Percentiles rank a stretch among this genome's conserved stretches.
Evolutionary conservation across 2,797 vertebrate genomes (phyloP).

Genomic region (Hoplostethus mediterraneus): DNA sequence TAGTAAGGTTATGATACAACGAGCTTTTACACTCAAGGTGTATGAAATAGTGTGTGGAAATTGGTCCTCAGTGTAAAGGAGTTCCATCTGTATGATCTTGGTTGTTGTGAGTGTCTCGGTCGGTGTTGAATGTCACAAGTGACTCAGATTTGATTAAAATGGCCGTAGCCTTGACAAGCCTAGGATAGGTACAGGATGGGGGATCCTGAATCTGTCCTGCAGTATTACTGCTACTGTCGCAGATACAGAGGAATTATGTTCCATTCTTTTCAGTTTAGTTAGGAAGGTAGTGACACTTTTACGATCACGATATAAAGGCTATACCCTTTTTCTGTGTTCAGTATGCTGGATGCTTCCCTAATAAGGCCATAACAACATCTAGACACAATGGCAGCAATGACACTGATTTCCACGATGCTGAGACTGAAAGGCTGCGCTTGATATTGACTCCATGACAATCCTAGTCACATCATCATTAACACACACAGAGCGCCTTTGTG

Average conservation of each 20-base stretch:
- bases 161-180: too few relatives aligned
- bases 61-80: too few relatives aligned
- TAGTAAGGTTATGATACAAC: too few relatives aligned
- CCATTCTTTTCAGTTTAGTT: neutral
- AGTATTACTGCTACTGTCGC: too few relatives aligned
- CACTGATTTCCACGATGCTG: constrained; percentile 13
- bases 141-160: neutral
- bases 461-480: constrained; percentile 50
- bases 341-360: constrained; percentile 13
- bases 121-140: too few relatives aligned
- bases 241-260: neutral
- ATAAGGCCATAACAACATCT: constrained; percentile 33
- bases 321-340: neutral
- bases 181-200: too few relatives aligned
- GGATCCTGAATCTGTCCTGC: too few relatives aligned
- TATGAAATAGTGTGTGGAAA: too few relatives aligned
- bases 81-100: too few relatives aligned
- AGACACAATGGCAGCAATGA: constrained; percentile 35
- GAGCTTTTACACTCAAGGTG: too few relatives aligned
- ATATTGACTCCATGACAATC: constrained; percentile 56
- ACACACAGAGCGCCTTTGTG: constrained; percentile 23
- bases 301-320: constrained; percentile 6
- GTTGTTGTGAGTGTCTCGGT: too few relatives aligned
- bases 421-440: constrained; percentile 49
- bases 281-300: constrained; percentile 2